Conservation (phyloP, 2,797 vertebrate genomes). For the Eupleurogrammus muticus region DNA sequence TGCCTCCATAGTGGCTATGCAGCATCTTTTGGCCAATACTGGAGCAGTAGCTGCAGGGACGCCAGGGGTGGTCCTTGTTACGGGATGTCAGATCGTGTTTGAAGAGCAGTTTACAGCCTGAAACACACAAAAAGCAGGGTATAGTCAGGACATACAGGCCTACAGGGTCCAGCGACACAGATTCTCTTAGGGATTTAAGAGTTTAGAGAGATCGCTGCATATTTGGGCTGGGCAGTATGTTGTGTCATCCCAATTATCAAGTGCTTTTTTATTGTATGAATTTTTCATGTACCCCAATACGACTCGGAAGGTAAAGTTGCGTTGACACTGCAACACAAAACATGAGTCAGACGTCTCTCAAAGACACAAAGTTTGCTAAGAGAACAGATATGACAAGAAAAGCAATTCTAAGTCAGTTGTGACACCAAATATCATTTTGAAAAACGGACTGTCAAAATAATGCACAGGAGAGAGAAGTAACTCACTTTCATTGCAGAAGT, state of each 20-base stretch:
- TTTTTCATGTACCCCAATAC: too few species aligned
- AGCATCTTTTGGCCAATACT: constrained; percentile 89
- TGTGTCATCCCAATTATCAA: too few species aligned
- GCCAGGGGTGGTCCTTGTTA: constrained; percentile 87
- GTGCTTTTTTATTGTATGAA: too few species aligned
- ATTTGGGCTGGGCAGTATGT: neutral
- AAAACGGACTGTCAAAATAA: neutral
- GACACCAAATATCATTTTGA: too few species aligned
- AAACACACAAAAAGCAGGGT: neutral
- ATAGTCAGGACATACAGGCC: neutral
- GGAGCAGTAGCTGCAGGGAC: constrained; percentile 93
- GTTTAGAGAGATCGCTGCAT: neutral
- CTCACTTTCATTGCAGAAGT: constrained; percentile 83
- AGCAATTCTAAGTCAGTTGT: too few species aligned
- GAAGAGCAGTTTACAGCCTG: constrained; percentile 94
- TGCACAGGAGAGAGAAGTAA: neutral
- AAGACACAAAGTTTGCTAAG: too few species aligned
- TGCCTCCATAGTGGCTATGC: constrained; percentile 93
- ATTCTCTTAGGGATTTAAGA: neutral
- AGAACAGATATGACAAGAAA: too few species aligned
- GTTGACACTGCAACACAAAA: too few species aligned
- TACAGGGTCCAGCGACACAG: neutral
- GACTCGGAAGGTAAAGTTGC: too few species aligned
- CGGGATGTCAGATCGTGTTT: constrained; percentile 89
- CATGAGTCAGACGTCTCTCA: too few species aligned